Base-by-base conservation (phyloP, 1,140 invertebrate genomes). In the Leptopilina clavipes region DNA sequence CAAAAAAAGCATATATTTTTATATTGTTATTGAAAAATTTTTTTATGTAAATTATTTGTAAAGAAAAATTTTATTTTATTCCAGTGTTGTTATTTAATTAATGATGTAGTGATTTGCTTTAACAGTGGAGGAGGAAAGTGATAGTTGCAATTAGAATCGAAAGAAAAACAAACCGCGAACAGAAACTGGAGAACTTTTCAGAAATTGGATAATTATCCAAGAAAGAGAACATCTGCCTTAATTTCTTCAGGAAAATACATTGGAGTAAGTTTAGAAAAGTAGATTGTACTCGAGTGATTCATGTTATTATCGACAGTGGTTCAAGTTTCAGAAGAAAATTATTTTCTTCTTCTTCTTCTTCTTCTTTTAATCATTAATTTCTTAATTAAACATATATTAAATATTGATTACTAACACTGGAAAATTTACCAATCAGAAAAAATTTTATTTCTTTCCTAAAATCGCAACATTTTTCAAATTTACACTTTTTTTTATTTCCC, bases 201-300 rank as follows among this genome's bases (percentile, higher is more conserved):
- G n/a, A 17, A 52, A 52, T 0, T 52, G 48, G 48, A 52, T 52
- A n/a, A 52, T 52, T 52, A 52, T 17, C n/a, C 14, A 52, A 52
- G 48, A 17, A 52, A 52, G 17, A 52, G 48, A n/a, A 52, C 48
- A 52, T 52, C 48, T 52, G 12, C 48, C 48, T 52, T 52, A 52
- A 52, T 52, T 52, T 52, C 48, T 17, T 52, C n/a, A 0, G n/a
- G 48, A 52, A 52, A 52, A 17, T 52, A 52, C n/a, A 7, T 17
- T 8, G 3, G n/a, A 52, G 17, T 52, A 52, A 52, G 14, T 52
- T 52, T 17, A 8, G 2, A n/a, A n/a, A n/a, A 52, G 48, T 17
- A 52, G 5, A 52, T 52, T 52, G 48, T 3, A 17, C 48, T 52
- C 48, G 6, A 52, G 6, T 52, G n/a, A 52, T n/a, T n/a, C 48